Conservation (phyloP, 2,888 invertebrate species). For the Tipula unca region DNA sequence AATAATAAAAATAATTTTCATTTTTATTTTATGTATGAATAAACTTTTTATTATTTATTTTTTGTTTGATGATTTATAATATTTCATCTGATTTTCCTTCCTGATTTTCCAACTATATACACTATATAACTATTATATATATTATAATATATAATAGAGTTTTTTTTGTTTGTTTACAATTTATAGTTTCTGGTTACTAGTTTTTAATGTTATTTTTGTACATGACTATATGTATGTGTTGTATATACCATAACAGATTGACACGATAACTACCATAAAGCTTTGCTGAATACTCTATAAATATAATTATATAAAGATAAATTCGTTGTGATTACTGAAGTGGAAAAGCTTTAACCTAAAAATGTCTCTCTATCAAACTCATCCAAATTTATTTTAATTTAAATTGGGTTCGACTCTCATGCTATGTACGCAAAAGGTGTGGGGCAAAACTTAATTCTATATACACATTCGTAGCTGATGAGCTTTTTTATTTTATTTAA, state of each 20-base stretch:
- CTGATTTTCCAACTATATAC: not conserved
- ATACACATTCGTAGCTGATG: not conserved
- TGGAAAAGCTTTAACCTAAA: not conserved
- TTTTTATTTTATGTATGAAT: not conserved
- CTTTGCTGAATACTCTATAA: not conserved
- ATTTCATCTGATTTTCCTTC: conserved; percentile 14
- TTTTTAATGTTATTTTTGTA: not conserved
- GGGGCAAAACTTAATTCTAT: not conserved
- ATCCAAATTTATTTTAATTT: not conserved
- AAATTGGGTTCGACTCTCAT: not conserved
- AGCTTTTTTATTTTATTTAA: not conserved
- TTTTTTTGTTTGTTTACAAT: not conserved
- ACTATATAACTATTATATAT: not conserved
- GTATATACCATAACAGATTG: not conserved
- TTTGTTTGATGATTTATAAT: conserved; percentile 1
- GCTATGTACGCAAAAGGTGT: not conserved
- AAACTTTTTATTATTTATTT: not conserved
- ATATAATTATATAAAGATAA: not conserved
- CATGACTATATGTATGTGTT: not conserved
- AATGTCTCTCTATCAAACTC: not conserved
- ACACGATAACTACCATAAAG: not conserved
- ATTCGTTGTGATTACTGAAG: not conserved
- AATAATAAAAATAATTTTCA: not conserved
- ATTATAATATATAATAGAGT: not conserved
- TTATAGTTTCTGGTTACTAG: not conserved